Evolutionary conservation across 2,113 vertebrate species (phyloP), one percentile per base, ranked within the genome.

Genomic region (Burhinus bistriatus): DNA sequence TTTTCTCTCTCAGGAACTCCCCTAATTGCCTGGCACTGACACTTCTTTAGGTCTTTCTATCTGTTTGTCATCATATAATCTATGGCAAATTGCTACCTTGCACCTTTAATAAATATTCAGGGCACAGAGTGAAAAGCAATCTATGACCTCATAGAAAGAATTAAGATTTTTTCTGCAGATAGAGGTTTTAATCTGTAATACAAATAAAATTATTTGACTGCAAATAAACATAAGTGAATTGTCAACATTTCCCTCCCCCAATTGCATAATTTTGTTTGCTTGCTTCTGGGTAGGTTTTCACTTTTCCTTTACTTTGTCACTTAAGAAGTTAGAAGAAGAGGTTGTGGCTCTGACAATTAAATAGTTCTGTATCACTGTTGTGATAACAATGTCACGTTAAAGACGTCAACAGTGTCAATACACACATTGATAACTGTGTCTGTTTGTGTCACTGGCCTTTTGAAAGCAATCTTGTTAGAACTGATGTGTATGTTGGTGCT

Each of bases 371-470:
- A 1, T n/a, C 55, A 23, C n/a, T 57, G 49, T 45, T 58, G 66
- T 75, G 90, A 2, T 30, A 22, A 16, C 9, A 54, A 0, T 4
- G 58, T 65, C 55, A 36, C 5, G 51, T 40, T 66, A 26, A 18
- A 78, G 70, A 45, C 66, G 47, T n/a, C 69, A 40, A 4, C 61
- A 22, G 80, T 77, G 90, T 58, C 81, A 18, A 19, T 45, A 7
- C 16, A 7, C 8, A 5, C 7, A 0, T 2, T 17, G 72, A 16
- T 30, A 34, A 4, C 59, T 19, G 34, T 36, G n/a, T 42, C 72
- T 6, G 0, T 49, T 54, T 7, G 0, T 82, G 82, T 11, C 79
- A 9, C 29, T 11, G 66, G 32, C 83, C 58, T 70, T 82, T 52
- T 22, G 34, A 32, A 52, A 36, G 54, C 44, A 8, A 9, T 69